Evolutionary conservation across 1,140 invertebrate species (phyloP).

Genomic region (Tenebrio molitor): DNA sequence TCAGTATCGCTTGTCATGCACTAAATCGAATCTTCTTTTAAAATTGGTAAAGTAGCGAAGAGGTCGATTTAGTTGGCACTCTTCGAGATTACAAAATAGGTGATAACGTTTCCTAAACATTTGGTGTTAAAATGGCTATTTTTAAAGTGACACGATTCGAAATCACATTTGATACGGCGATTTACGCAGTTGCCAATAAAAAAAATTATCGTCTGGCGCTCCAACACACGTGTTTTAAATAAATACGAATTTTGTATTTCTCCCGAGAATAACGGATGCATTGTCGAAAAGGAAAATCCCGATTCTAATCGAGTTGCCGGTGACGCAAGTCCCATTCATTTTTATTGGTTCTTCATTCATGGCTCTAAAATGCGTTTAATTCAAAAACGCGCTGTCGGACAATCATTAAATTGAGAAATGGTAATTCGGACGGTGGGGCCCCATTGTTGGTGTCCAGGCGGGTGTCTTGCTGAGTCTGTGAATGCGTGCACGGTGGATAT

Average conservation of each 20-base stretch:
- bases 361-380: neutral
- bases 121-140: too few species aligned
- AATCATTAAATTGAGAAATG: slow-evolving; percentile 16
- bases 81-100: too few species aligned
- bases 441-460: slow-evolving; percentile 26
- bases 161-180: neutral
- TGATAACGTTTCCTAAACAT: too few species aligned
- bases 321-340: too few species aligned
- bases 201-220: neutral
- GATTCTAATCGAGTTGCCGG: too few species aligned
- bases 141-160: too few species aligned
- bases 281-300: too few species aligned
- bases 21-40: too few species aligned
- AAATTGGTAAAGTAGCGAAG: too few species aligned
- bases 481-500: slow-evolving; percentile 9
- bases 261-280: too few species aligned
- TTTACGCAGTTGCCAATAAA: neutral
- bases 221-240: neutral
- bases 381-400: neutral
- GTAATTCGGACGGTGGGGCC: slow-evolving; percentile 12
- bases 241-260: neutral
- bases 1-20: too few species aligned
- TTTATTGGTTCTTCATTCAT: slow-evolving; percentile 1
- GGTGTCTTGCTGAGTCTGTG: slow-evolving; percentile 10
- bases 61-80: too few species aligned